Evolutionary conservation across 1,140 invertebrate species (phyloP).

Genomic region (Bombus haemorrhoidalis): DNA sequence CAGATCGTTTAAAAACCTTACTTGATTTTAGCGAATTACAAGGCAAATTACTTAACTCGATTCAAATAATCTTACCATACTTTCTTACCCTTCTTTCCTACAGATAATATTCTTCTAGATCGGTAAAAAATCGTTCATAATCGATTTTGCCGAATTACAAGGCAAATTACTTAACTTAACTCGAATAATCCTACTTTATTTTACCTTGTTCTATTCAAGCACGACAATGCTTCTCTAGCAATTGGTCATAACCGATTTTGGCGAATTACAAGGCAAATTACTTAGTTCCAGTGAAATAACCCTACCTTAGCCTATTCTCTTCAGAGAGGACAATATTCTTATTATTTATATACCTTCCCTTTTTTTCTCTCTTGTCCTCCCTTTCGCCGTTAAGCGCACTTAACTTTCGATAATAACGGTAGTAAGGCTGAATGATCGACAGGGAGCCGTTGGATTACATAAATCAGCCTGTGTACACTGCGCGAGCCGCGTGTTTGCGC

Average conservation of each 20-base stretch:
- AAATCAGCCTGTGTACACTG: constrained; percentile 30
- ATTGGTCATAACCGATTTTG: neutral
- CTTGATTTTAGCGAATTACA: too few relatives aligned
- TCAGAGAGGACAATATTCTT: neutral
- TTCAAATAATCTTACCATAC: too few relatives aligned
- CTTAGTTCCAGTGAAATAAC: neutral
- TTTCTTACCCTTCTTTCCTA: too few relatives aligned
- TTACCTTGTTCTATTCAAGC: too few relatives aligned
- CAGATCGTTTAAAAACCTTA: too few relatives aligned
- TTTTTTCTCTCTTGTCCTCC: neutral
- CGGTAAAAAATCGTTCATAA: too few relatives aligned
- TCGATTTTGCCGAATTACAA: too few relatives aligned
- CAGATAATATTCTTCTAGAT: too few relatives aligned
- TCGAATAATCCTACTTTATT: too few relatives aligned
- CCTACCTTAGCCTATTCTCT: neutral
- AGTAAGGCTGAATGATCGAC: constrained; percentile 23
- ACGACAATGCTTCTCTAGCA: neutral
- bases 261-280: neutral
- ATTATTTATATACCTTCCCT: neutral
- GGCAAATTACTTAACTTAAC: too few relatives aligned
- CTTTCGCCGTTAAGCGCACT: neutral
- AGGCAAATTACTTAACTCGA: too few relatives aligned
- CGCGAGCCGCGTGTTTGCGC: constrained; percentile 32
- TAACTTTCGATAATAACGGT: constrained; percentile 31
- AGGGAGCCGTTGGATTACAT: constrained; percentile 27